Percentiles rank a stretch among this genome's conserved stretches.
Conservation (phyloP, 2,888 invertebrate genomes). For the Cantharis lateralis region DNA sequence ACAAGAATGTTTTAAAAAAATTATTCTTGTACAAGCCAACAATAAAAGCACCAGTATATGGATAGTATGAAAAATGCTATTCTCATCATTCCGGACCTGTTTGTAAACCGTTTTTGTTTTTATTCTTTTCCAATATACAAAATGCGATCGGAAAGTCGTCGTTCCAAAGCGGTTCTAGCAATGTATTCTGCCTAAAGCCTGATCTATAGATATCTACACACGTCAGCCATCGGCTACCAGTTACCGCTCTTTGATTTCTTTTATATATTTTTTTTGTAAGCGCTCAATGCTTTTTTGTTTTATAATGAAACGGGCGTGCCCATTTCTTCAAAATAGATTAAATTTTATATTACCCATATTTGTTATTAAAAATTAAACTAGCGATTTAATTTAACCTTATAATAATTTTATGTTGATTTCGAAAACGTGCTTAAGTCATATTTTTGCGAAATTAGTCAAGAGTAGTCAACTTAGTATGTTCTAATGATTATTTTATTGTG, state of each 20-base stretch:
- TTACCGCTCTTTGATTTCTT: slow-evolving; percentile 36
- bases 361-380: not conserved
- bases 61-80: slow-evolving; percentile 16
- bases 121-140: slow-evolving; percentile 42
- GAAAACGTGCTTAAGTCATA: no score
- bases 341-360: slow-evolving; percentile 14
- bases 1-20: not conserved
- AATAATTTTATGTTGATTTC: not conserved
- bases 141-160: slow-evolving; percentile 40
- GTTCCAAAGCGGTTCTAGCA: slow-evolving; percentile 38
- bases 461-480: no score
- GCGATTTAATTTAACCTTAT: not conserved
- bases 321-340: slow-evolving; percentile 17
- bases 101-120: slow-evolving; percentile 35
- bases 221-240: slow-evolving; percentile 41
- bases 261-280: slow-evolving; percentile 26
- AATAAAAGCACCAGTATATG: not conserved
- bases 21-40: not conserved
- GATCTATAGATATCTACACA: slow-evolving; percentile 42
- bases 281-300: slow-evolving; percentile 37
- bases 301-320: slow-evolving; percentile 33
- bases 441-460: no score
- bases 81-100: slow-evolving; percentile 38
- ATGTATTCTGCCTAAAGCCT: slow-evolving; percentile 36
- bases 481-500: no score